phyloP scores from a whole-genome alignment of 2,113 vertebrate genomes.

The Machaerirhynchus nigripectus region DNA sequence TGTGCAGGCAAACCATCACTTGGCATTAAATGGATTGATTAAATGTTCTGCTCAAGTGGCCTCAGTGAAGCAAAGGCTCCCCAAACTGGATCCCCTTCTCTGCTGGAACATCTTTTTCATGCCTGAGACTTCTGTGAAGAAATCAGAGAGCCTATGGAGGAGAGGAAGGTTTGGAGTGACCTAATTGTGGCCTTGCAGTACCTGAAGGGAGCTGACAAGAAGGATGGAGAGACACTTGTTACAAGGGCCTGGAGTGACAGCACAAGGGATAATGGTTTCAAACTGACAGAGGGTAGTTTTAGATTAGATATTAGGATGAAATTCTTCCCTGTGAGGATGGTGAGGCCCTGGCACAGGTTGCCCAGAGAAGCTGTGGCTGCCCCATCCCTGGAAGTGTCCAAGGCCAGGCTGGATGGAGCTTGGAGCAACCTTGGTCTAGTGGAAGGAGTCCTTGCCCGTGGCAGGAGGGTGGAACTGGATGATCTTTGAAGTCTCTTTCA shows the following conservation, averaged over 20 bases:
- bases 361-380: background rate
- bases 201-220: background rate
- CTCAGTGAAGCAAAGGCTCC: background rate
- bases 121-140: background rate
- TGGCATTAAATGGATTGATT: slow-evolving; percentile 59
- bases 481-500: background rate
- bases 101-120: background rate
- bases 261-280: background rate
- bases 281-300: background rate
- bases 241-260: background rate
- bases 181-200: background rate
- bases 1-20: slow-evolving; percentile 33
- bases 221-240: background rate
- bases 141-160: background rate
- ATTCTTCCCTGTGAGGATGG: background rate
- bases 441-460: background rate
- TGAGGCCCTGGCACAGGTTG: fast-evolving
- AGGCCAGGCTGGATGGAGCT: fast-evolving
- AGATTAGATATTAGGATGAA: background rate
- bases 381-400: fast-evolving
- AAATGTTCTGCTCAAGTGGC: slow-evolving; percentile 39
- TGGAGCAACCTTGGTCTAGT: fast-evolving
- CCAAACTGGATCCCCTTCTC: background rate
- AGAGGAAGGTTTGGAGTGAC: background rate
- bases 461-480: background rate